phyloP scores from a whole-genome alignment of 2,888 invertebrate species.

The Steinernema hermaphroditum region DNA sequence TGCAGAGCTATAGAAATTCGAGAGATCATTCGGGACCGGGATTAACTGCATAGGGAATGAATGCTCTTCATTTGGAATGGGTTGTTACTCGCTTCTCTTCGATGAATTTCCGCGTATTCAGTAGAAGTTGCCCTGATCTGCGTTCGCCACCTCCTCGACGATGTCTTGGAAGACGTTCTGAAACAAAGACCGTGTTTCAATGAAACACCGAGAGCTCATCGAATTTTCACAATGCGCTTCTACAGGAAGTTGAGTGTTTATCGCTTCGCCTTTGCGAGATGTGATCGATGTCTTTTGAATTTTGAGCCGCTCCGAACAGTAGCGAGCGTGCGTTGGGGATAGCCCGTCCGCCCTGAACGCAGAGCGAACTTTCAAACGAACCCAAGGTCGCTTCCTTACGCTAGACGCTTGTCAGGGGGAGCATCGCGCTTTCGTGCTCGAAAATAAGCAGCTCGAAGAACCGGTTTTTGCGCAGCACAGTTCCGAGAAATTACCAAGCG shows the following conservation, averaged over 20 bases:
- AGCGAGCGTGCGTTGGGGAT: background rate
- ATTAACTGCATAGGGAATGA: conserved; percentile 10
- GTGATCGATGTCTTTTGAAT: conserved; percentile 20
- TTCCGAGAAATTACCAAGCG: conserved; percentile 1
- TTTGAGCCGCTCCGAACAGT: background rate
- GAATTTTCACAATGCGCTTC: background rate
- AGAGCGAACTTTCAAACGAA: background rate
- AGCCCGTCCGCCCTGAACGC: background rate
- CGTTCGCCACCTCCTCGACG: conserved; percentile 29
- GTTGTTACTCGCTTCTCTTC: conserved; percentile 22
- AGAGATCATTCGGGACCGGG: conserved; percentile 27
- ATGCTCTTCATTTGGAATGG: background rate
- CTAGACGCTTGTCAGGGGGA: background rate
- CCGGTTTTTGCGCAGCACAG: background rate
- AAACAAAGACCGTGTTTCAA: background rate
- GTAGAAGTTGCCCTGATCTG: conserved; percentile 24
- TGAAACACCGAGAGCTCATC: background rate
- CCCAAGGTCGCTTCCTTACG: conserved; percentile 7
- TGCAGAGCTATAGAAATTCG: conserved; percentile 27
- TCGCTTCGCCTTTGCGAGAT: background rate
- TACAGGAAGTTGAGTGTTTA: background rate
- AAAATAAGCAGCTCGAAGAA: conserved; percentile 16
- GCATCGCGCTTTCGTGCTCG: conserved; percentile 22
- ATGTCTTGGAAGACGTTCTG: conserved; percentile 28
- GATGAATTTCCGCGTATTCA: conserved; percentile 21